Evolutionary conservation across 2,113 vertebrate genomes (phyloP).

Genomic region (Larimichthys polyactis): DNA sequence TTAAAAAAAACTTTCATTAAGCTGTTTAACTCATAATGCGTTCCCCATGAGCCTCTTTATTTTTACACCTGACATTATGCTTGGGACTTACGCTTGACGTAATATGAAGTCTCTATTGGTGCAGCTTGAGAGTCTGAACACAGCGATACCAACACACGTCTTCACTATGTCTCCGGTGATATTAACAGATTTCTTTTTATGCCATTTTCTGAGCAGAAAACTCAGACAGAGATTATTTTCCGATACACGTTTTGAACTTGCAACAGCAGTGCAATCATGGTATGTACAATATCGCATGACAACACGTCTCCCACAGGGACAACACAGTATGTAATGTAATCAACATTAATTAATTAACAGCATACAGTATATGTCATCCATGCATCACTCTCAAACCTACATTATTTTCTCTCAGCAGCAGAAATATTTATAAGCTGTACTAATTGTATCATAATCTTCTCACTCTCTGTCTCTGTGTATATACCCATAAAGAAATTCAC

Average conservation of each 20-base stretch:
- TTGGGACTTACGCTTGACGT: conserved; percentile 3
- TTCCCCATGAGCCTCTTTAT: conserved; percentile 19
- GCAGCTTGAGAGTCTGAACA: not conserved
- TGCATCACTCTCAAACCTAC: not conserved
- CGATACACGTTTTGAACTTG: not conserved
- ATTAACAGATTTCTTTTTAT: not conserved
- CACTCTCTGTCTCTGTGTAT: conserved; percentile 5
- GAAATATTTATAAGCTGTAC: not conserved
- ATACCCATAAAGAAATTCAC: not conserved
- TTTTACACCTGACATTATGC: conserved; percentile 31
- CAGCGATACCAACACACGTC: not conserved
- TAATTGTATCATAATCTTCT: not conserved
- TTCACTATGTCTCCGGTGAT: not conserved
- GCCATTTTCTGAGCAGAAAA: not conserved
- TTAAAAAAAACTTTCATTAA: conserved; percentile 37
- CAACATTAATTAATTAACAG: too few species aligned
- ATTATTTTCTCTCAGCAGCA: not conserved
- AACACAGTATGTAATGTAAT: too few species aligned
- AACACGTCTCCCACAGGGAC: too few species aligned
- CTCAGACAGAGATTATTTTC: not conserved
- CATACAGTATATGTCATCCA: not conserved
- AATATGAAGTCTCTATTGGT: conserved; percentile 3
- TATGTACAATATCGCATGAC: not conserved
- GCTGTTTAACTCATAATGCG: conserved; percentile 26
- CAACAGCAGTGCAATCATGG: not conserved